Conservation (phyloP, 2,113 vertebrate species). For the Myocastor coypus region DNA sequence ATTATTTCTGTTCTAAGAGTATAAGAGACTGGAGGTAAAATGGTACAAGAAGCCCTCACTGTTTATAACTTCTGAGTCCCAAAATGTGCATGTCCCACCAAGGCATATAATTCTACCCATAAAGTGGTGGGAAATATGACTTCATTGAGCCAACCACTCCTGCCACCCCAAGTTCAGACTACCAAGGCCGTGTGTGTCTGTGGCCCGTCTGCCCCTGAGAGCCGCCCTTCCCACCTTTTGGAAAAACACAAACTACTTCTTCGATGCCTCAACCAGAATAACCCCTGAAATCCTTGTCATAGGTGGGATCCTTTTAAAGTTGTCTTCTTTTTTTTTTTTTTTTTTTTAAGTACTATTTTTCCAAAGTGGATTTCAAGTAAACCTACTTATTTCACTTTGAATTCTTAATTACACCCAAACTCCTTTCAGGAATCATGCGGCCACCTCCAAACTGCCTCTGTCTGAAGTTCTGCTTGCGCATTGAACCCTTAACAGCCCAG, state of each 20-base stretch:
- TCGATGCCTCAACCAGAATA: background rate
- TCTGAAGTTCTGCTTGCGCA: background rate
- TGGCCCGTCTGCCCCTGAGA: accelerated
- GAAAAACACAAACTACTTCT: accelerated
- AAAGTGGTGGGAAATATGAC: background rate
- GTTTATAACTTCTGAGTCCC: background rate
- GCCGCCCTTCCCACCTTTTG: background rate
- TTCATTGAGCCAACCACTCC: background rate
- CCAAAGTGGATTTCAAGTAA: background rate
- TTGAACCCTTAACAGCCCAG: background rate
- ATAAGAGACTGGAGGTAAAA: background rate
- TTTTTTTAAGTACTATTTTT: background rate
- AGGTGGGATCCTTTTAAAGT: background rate
- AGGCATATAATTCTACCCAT: background rate
- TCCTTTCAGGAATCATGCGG: background rate
- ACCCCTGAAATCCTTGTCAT: background rate
- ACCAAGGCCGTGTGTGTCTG: accelerated
- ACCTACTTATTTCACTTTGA: background rate
- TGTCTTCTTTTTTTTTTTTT: background rate
- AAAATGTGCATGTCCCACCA: background rate
- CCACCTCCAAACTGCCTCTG: background rate
- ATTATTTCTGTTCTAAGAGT: background rate
- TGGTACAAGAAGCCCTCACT: background rate
- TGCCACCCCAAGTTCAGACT: background rate
- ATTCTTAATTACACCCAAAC: background rate